Evolutionary conservation across 2,888 invertebrate species (phyloP), one percentile per base, ranked within the genome.

Genomic region (Crossocerus cetratus): DNA sequence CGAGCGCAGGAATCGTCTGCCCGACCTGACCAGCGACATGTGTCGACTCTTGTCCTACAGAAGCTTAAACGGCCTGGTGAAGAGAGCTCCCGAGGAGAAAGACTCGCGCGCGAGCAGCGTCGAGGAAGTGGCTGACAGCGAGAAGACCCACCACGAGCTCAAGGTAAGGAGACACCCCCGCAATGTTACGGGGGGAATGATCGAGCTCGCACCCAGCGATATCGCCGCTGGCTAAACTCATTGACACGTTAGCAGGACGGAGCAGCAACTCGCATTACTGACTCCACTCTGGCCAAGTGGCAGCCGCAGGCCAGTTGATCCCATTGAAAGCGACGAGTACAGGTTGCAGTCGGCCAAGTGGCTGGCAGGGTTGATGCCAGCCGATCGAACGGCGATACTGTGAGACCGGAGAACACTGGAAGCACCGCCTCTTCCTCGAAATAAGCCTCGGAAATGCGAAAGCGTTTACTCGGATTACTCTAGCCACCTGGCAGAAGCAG

Each of bases 11-110:
- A 83, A 74, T 66, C 87, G 83, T 57, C 70, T 86, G 74, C 83
- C 83, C 67, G 84, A 84, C 66, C 74, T 86, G 64, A 83, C 81
- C 68, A 86, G 77, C 73, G 86, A 86, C 71, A 78, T 86, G 78
- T 87, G 87, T 68, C 86, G 83, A 23, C 80, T 87, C 55, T 73
- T 87, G 68, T 86, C 87, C 8, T 87, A 87, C 83, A 86, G 77
- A 69, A 83, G 78, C 57, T 72, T 86, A 45, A 83, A 80, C 49
- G 86, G 83, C 18, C 68, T 80, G 60, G 67, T 78, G 23, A 80
- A 69, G 61, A 77, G 49, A 49, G 13, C 49, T 5, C 49, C 49
- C 8, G 49, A 49, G 49, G 49, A 49, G 14, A 49, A 49, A 16
- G 49, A 13, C 16, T 16, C 14, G 16, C 49, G 49, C 4, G n/a